These are phyloP conservation scores for Cyprinodon tularosa DNA, from an alignment of 2,113 vertebrate species.

Conservation along the genomic window DNA sequence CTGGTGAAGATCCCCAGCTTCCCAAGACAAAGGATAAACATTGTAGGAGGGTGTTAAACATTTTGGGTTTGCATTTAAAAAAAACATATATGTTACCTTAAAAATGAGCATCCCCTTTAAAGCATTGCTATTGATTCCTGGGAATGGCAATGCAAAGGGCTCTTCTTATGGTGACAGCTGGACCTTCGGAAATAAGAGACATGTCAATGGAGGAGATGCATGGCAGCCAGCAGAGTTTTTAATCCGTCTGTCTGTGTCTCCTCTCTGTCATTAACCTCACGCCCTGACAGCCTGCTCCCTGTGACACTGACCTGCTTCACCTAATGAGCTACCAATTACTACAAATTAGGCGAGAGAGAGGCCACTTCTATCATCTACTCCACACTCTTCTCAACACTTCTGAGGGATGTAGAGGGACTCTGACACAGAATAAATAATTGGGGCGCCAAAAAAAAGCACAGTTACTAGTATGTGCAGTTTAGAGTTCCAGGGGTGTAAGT, in stretches of 20 bases:
- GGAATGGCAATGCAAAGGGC: constrained; percentile 19
- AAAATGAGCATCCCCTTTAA: constrained; percentile 21
- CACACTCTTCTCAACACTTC: constrained; percentile 61
- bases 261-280: constrained; percentile 79
- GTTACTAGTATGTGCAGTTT: constrained; percentile 42
- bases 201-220: constrained; percentile 45
- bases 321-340: constrained; percentile 84
- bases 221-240: constrained; percentile 61
- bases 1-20: neutral
- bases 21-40: neutral
- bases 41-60: neutral
- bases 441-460: constrained; percentile 5
- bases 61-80: neutral
- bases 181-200: constrained; percentile 50
- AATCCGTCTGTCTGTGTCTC: constrained; percentile 73
- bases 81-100: neutral
- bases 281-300: constrained; percentile 77
- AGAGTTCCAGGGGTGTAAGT: constrained; percentile 53
- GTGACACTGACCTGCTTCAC: constrained; percentile 78
- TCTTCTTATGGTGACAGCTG: constrained; percentile 50
- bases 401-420: constrained; percentile 49
- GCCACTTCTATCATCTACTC: constrained; percentile 68
- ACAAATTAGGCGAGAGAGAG: constrained; percentile 80
- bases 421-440: constrained; percentile 63
- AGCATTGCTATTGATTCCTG: constrained; percentile 21